phyloP scores from a whole-genome alignment of 1,140 invertebrate genomes.

The Reticulitermes speratus region DNA sequence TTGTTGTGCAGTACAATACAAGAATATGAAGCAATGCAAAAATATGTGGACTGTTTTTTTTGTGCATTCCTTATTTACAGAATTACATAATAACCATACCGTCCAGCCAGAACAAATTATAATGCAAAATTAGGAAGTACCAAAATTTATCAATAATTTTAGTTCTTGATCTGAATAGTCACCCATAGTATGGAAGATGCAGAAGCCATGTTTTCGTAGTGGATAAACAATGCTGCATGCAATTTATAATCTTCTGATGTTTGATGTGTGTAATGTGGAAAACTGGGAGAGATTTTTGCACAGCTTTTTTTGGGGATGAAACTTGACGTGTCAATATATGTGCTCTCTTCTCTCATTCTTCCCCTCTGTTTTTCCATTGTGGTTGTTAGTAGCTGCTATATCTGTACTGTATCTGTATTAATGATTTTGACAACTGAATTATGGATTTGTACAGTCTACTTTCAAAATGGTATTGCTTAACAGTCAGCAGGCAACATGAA shows the following conservation, averaged over 20 bases:
- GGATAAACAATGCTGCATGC: background rate
- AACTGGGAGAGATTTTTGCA: background rate
- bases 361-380: background rate
- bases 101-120: background rate
- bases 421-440: background rate
- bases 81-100: background rate
- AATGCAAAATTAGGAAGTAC: background rate
- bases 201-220: background rate
- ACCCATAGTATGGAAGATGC: background rate
- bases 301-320: background rate
- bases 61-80: background rate
- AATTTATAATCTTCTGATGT: background rate
- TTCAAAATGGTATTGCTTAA: background rate
- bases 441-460: background rate
- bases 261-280: background rate
- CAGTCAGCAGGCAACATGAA: too few species aligned
- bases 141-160: background rate
- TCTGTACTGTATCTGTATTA: background rate
- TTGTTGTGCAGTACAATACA: background rate
- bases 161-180: background rate
- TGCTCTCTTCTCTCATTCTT: background rate
- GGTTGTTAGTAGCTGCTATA: background rate
- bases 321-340: background rate
- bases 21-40: background rate
- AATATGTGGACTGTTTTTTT: background rate